These are phyloP conservation scores for Triops cancriformis DNA, from an alignment of 1,140 invertebrate species.

Conservation along the genomic window DNA sequence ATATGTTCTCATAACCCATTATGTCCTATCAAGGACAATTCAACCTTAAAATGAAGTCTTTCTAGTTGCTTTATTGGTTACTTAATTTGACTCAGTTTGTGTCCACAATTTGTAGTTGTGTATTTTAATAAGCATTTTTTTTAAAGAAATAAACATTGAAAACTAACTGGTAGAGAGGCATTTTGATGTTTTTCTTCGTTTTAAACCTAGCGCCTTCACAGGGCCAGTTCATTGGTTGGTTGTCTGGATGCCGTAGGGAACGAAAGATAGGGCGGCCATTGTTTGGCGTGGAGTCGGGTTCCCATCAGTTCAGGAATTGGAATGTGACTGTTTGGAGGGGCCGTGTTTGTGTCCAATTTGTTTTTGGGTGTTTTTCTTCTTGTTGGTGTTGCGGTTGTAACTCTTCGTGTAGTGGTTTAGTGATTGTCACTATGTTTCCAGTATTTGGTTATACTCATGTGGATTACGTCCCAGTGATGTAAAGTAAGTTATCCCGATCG, in stretches of 20 bases:
- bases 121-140: no score
- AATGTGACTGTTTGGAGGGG: conserved; percentile 7
- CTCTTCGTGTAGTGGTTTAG: neutral
- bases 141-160: no score
- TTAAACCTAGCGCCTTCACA: neutral
- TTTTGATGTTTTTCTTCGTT: neutral
- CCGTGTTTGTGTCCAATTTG: neutral
- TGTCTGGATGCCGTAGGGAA: neutral
- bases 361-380: neutral
- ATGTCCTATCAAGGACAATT: no score
- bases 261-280: neutral
- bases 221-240: neutral
- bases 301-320: neutral
- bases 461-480: neutral
- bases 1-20: no score
- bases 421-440: neutral
- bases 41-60: no score
- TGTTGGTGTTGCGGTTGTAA: neutral
- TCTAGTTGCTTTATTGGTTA: no score
- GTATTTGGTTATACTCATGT: neutral
- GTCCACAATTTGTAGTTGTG: no score
- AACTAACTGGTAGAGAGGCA: no score
- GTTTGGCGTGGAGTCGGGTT: conserved; percentile 8
- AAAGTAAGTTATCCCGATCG: neutral
- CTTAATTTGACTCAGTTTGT: no score